Conservation (phyloP, 2,113 vertebrate species). For the Mustelus asterias region DNA sequence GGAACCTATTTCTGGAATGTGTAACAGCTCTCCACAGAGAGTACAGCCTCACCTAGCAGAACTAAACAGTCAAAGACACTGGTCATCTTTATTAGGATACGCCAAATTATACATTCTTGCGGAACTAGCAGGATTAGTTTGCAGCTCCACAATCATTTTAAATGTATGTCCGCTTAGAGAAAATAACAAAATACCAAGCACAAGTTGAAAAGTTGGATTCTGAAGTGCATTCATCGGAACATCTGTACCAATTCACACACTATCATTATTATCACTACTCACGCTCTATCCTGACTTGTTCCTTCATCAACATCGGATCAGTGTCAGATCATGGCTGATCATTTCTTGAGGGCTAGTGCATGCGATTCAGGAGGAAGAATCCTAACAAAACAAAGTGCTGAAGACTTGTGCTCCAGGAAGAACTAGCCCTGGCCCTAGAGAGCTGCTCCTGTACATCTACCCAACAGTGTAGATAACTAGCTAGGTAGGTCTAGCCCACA, state of each 20-base stretch:
- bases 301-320: background rate
- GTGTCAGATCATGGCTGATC: background rate
- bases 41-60: background rate
- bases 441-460: no score
- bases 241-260: background rate
- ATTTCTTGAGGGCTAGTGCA: no score
- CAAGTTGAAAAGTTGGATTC: background rate
- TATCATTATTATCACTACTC: no score
- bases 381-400: no score
- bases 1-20: background rate
- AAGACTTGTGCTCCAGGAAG: no score
- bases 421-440: no score
- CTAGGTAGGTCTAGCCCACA: no score
- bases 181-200: background rate
- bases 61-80: background rate
- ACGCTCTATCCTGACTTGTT: background rate
- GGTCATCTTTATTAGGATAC: background rate
- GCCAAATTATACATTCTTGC: background rate
- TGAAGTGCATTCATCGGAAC: background rate
- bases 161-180: background rate
- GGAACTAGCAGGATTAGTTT: background rate
- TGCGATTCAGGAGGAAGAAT: no score
- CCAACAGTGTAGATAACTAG: no score
- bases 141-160: background rate
- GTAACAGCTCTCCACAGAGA: background rate